Evolutionary conservation across 2,888 invertebrate genomes (phyloP).

Genomic region (Agrotis puta): DNA sequence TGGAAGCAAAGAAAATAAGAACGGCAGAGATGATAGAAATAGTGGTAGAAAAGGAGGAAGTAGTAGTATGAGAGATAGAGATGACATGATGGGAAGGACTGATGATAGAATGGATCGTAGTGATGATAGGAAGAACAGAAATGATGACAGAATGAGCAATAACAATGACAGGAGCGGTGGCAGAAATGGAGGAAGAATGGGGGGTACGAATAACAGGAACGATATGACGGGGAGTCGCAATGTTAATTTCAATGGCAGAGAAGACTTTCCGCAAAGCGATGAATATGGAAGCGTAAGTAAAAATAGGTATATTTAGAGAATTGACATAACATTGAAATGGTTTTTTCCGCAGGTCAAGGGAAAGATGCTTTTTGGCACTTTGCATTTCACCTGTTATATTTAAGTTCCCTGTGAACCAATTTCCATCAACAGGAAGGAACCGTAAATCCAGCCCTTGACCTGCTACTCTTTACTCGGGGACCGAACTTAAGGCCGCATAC

Average conservation of each 20-base stretch:
- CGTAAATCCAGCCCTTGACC: no score
- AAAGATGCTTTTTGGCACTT: no score
- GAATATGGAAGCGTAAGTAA: conserved; percentile 80
- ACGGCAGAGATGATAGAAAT: conserved; percentile 64
- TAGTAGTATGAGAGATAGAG: conserved; percentile 58
- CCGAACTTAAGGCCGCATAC: no score
- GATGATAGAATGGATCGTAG: conserved; percentile 64
- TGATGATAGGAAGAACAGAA: conserved; percentile 58
- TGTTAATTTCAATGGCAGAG: conserved; percentile 70
- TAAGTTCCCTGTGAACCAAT: no score
- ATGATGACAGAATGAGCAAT: conserved; percentile 57
- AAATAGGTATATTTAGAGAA: no score
- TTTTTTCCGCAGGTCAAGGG: no score
- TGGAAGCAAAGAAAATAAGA: conserved; percentile 68
- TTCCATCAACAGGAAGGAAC: no score
- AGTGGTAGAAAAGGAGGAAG: conserved; percentile 56
- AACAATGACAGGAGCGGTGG: conserved; percentile 48
- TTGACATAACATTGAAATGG: no score
- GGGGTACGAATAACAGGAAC: conserved; percentile 41
- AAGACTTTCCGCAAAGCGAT: conserved; percentile 74
- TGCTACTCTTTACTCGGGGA: no score
- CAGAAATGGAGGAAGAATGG: conserved; percentile 31
- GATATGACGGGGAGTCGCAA: conserved; percentile 61
- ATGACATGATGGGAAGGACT: conserved; percentile 67
- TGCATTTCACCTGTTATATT: no score